Base-by-base conservation (phyloP, 2,888 invertebrate genomes). In the Fabriciana adippe region DNA sequence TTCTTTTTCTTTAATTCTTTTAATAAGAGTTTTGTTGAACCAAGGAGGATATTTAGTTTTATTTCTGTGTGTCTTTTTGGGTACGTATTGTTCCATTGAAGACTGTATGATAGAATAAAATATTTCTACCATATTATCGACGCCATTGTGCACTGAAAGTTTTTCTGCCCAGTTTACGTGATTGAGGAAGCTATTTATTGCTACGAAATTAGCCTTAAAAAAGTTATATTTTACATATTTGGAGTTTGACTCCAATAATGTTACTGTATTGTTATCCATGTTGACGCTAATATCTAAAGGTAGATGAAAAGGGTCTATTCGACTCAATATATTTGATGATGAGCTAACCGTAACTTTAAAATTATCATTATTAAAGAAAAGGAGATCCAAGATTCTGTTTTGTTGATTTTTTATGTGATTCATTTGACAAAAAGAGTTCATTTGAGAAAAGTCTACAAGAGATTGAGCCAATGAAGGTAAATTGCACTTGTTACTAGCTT, bases 1-100 rank as follows among this genome's bases (percentile, higher is more conserved):
- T 50, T 51, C 61, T 53, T 56, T 56, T 56, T 56, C n/a, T 16
- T 50, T 50, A 16, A 16, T 50, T n/a, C 5, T 16, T 50, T 50
- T 50, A 35, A 61, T 79, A 72, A 70, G 76, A 75, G 72, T 78
- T 61, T 72, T 74, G 14, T 15, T 56, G 16, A 56, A 48, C 59
- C 59, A 48, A 0, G 48, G 45, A 14, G 59, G 59, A 21, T 59
- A 59, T 48, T 59, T 59, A 16, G 5, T 3, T 6, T 18, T 47
- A 18, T 47, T 59, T 16, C 6, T 45, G 5, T 59, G 5, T 21
- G 5, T 11, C 15, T 16, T 59, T 56, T 56, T 56, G 21, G 47
- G 47, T 47, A 59, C 6, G 15, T 47, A 59, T 8, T 13, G 45
- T 18, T 18, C 48, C 5, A 59, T 59, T 14, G 48, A 47, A 16